Evolutionary conservation across 1,140 invertebrate species (phyloP), one percentile per base, ranked within the genome.

Genomic region (Apis dorsata): DNA sequence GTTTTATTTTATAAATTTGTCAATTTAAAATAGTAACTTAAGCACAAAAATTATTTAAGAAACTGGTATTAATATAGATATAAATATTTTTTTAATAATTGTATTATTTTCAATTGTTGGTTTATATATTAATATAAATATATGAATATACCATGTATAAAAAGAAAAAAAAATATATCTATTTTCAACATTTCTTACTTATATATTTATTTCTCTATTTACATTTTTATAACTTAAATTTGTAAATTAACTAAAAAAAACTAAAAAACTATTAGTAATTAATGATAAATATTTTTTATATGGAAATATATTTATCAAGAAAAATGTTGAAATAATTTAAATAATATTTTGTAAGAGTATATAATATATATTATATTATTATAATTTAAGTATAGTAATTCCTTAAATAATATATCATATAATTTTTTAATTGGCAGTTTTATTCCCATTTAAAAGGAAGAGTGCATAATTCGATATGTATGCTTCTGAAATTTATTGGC

Each of bases 111-210:
- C 0, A 44, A 44, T 44, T 44, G 0, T 68, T 68, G 28, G 34
- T 59, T n/a, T 59, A 53, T 78, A 68, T 68, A 76, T 65, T 66
- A 55, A 76, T 55, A 34, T 65, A 44, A 7, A 44, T 49, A 78
- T 66, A 7, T 57, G n/a, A n/a, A 53, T 57, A 79, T 71, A 71
- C 8, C 12, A 19, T 51, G 17, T 57, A 44, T 5, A 55, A 10
- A 44, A 78, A n/a, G 24, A 59, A 51, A 28, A 79, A 49, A 21
- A n/a, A 66, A 78, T n/a, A 57, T 11, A 63, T 55, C 0, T 77
- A 12, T 65, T 79, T 34, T 73, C 15, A 2, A 17, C 5, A 34
- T 34, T 34, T 44, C 5, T 44, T 34, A 3, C 19, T 63, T 73
- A 49, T 66, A 24, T 68, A 44, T 34, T 10, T 49, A 0, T 60